Percentiles rank a stretch among this genome's conserved stretches.
Evolutionary conservation across 2,888 invertebrate genomes (phyloP).

Genomic region (Drosophila fungiperda): DNA sequence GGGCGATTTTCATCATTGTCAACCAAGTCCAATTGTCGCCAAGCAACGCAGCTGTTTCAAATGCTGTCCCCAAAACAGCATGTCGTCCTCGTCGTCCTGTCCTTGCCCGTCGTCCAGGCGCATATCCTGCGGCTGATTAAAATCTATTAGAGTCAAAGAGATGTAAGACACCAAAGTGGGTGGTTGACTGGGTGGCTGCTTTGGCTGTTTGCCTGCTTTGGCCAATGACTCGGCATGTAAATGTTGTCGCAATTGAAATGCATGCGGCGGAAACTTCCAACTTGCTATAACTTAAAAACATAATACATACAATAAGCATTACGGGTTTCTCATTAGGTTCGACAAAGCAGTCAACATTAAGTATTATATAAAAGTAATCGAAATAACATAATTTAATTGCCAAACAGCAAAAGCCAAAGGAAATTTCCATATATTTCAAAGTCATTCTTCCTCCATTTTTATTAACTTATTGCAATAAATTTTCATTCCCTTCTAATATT

Average conservation of each 20-base stretch:
- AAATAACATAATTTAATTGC: not conserved
- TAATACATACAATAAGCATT: slow-evolving; percentile 19
- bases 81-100: slow-evolving; percentile 48
- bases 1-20: slow-evolving; percentile 68
- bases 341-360: not conserved
- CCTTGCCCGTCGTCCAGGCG: slow-evolving; percentile 56
- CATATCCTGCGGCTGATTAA: slow-evolving; percentile 82
- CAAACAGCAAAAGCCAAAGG: too few relatives aligned
- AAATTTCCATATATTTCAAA: not conserved
- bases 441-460: not conserved
- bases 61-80: slow-evolving; percentile 59
- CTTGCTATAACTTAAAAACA: slow-evolving; percentile 45
- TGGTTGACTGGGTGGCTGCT: slow-evolving; percentile 3
- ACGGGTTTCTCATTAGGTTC: slow-evolving; percentile 17
- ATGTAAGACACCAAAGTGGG: slow-evolving; percentile 61
- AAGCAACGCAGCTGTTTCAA: slow-evolving; percentile 30
- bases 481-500: not conserved
- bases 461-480: not conserved
- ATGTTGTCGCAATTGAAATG: slow-evolving; percentile 77
- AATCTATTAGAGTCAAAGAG: slow-evolving; percentile 81
- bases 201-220: slow-evolving; percentile 19
- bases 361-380: not conserved
- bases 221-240: slow-evolving; percentile 74
- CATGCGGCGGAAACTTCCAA: slow-evolving; percentile 67
- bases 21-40: slow-evolving; percentile 53